Base-by-base conservation (phyloP, 30 jellyfish, hydroid and myxozoan genomes). In the Euphysa ruthae region DNA sequence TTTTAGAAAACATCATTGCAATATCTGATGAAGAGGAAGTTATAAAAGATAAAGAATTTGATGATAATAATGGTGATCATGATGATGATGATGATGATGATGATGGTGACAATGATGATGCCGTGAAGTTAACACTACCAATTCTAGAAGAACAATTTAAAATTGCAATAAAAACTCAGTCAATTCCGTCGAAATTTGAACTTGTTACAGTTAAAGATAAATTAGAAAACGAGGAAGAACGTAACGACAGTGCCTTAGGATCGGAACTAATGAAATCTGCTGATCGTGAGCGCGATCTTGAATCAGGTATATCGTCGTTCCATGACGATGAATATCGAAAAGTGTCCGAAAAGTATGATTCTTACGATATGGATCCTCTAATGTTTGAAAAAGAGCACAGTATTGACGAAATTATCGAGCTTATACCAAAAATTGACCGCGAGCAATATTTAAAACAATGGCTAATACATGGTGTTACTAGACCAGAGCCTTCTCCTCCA, bases 351-450 rank as follows among this genome's bases (percentile, higher is more conserved):
- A 18, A 14, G 5, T 46, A 25, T 46, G 2, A 46, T 28, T 3
- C 0, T 22, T n/a, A n/a, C n/a, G n/a, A n/a, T n/a, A n/a, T n/a
- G n/a, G 49, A n/a, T 21, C 64, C 49, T 52, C 14, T 7, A 7
- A 20, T 23, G 27, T 12, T 8, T 21, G 80, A 68, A 30, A 46
- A 68, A 1, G 69, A 68, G 49, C 21, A 68, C 8, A 23, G 8
- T 4, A 6, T 42, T 14, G 10, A 49, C 6, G 80, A 68, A 29
- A 43, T 68, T 21, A 35, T 68, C 27, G 28, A 43, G 0, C 27
- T 42, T 49, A 68, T 68, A 7, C 80, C 80, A 15, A 43, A 25
- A 10, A n/a, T 68, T 16, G 80, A 68, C 29, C 80, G 80, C 1
- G 80, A 68, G 20, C 35, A 68, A 15, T 68, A 43, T 43, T 32